Base-by-base conservation (phyloP, 2,888 invertebrate species). In the Camptogramma bilineatum region DNA sequence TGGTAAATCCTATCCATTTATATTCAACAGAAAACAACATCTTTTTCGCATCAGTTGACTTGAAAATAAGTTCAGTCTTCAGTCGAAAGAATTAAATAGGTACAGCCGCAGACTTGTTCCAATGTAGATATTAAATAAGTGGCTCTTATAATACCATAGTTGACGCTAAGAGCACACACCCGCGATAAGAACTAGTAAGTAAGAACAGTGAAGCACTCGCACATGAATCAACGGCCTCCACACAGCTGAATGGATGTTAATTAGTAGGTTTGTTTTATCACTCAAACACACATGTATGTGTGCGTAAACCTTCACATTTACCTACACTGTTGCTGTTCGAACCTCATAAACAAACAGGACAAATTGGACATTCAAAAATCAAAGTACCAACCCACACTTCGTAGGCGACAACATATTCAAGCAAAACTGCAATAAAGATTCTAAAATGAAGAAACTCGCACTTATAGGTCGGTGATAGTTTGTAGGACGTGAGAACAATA, bases 241-340 rank as follows among this genome's bases (percentile, higher is more conserved):
- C 87, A 87, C 88, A 86, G 81, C 77, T 85, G 88, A 90, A 90
- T 90, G 86, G 82, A 87, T 85, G 91, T 85, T 90, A 90, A 90
- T 91, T 90, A 90, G 85, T 89, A 83, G 85, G 86, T 87, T 88
- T 87, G 88, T 90, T 87, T 87, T 84, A 85, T 84, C 85, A 84
- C 84, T 83, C 83, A 75, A 74, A 85, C 82, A 81, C 78, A 78
- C 69, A 59, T 74, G 78, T 63, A 70, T 61, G 68, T 68, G 73
- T 65, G 62, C 65, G 79, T 77, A 77, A 81, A 80, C 79, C 81
- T 82, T 82, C 80, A 79, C 77, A 83, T 84, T 81, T 80, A 39
- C 34, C 34, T 39, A 81, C 78, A 79, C 77, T 78, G 76, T 71
- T 73, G 74, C 75, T 77, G 81, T 82, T 79, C 78, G 46, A 72